Percentiles rank a stretch among this genome's conserved stretches.
Conservation (phyloP, 2,113 vertebrate genomes). For the Meriones unguiculatus region DNA sequence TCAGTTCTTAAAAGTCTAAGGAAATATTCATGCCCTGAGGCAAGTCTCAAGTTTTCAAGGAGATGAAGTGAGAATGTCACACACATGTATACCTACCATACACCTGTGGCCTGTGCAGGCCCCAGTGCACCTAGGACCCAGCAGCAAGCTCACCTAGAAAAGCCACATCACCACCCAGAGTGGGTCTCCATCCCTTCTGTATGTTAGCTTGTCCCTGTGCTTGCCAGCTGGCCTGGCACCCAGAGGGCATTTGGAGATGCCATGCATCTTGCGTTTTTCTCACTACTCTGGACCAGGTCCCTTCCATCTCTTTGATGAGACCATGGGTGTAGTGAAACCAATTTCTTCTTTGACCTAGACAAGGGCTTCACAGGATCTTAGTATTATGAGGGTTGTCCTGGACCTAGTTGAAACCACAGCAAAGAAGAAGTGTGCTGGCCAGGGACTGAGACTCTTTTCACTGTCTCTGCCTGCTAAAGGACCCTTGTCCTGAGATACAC, state of each 20-base stretch:
- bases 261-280: neutral
- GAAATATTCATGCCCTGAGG: neutral
- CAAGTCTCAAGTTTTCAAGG: neutral
- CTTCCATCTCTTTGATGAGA: neutral
- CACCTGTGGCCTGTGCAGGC: too few species aligned
- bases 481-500: neutral
- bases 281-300: neutral
- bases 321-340: neutral
- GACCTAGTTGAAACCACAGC: neutral
- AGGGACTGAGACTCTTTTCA: neutral
- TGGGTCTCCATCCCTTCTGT: neutral
- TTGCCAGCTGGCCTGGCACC: neutral
- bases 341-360: neutral
- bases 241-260: neutral
- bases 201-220: neutral
- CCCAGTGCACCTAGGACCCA: neutral
- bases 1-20: neutral
- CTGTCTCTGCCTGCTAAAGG: neutral
- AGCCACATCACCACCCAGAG: accelerated
- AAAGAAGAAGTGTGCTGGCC: neutral
- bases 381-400: neutral
- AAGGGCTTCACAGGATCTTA: neutral
- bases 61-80: neutral
- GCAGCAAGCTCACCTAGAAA: neutral
- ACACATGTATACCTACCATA: neutral